Conservation (phyloP, 2,888 invertebrate species). For the Lasius fuliginosus region DNA sequence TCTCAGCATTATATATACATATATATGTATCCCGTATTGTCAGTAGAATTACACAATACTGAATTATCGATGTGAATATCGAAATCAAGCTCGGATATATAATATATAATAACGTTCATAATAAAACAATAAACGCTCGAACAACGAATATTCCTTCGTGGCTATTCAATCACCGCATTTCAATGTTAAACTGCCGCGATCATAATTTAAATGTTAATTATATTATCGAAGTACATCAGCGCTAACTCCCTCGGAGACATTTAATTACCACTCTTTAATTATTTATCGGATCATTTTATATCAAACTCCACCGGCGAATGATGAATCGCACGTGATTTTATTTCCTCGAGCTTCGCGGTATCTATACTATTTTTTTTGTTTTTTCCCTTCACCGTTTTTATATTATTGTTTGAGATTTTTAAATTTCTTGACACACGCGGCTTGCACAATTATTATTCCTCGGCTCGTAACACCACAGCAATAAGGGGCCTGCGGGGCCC, state of each 20-base stretch:
- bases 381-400: background rate
- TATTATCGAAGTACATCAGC: slow-evolving; percentile 45
- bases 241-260: slow-evolving; percentile 30
- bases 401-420: background rate
- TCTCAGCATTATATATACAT: background rate
- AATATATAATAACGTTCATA: slow-evolving; percentile 45
- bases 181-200: slow-evolving; percentile 47
- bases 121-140: slow-evolving; percentile 31
- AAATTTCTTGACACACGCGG: background rate
- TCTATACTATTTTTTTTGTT: background rate
- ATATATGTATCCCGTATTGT: slow-evolving; percentile 20
- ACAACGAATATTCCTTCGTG: slow-evolving; percentile 48
- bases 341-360: background rate
- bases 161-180: slow-evolving; percentile 54
- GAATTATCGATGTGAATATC: slow-evolving; percentile 47
- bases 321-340: background rate
- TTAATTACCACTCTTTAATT: slow-evolving; percentile 61
- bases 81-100: slow-evolving; percentile 51
- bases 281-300: slow-evolving; percentile 32
- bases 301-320: background rate
- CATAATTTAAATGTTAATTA: slow-evolving; percentile 59
- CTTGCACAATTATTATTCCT: slow-evolving; percentile 37
- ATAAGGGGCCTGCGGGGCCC: slow-evolving; percentile 9
- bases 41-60: slow-evolving; percentile 28
- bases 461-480: slow-evolving; percentile 6